Percentiles rank a stretch among this genome's conserved stretches.
phyloP scores from a whole-genome alignment of 1,140 invertebrate genomes.

The Rhyzopertha dominica region DNA sequence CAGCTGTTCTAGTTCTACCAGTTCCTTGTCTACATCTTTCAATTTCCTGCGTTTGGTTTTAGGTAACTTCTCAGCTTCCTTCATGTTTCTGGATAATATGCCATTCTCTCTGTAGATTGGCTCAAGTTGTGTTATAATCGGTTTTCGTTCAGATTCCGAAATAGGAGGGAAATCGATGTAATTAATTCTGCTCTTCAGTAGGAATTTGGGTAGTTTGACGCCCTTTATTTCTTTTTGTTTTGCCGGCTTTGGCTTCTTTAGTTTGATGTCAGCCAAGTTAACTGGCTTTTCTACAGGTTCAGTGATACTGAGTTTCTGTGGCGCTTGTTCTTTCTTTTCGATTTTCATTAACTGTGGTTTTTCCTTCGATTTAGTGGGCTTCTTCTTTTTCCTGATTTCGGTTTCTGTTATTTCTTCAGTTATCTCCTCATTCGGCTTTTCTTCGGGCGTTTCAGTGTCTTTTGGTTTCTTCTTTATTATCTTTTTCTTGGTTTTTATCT shows the following conservation, averaged over 20 bases:
- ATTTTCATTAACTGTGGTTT: slow-evolving; percentile 19
- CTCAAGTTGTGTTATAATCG: slow-evolving; percentile 50
- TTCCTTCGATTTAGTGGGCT: slow-evolving; percentile 18
- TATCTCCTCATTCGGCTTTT: slow-evolving; percentile 19
- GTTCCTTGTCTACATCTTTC: slow-evolving; percentile 61
- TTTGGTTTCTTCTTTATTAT: slow-evolving; percentile 26
- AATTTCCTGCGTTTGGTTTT: slow-evolving; percentile 46
- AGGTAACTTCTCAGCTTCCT: slow-evolving; percentile 61
- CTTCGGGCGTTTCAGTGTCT: slow-evolving; percentile 17
- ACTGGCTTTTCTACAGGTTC: slow-evolving; percentile 20
- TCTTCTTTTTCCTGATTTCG: slow-evolving; percentile 36
- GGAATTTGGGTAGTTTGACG: slow-evolving; percentile 56
- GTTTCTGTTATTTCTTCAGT: slow-evolving; percentile 40
- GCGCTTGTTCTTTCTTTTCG: slow-evolving; percentile 40
- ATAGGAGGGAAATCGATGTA: slow-evolving; percentile 58
- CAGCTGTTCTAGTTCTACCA: slow-evolving; percentile 65
- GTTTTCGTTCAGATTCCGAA: slow-evolving; percentile 46
- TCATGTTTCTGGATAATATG: slow-evolving; percentile 63
- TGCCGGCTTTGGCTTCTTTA: slow-evolving; percentile 34
- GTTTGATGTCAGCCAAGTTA: slow-evolving; percentile 42
- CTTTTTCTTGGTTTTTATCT: slow-evolving; percentile 17
- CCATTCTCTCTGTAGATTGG: slow-evolving; percentile 57
- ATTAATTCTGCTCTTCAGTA: slow-evolving; percentile 61
- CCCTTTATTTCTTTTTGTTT: slow-evolving; percentile 42
- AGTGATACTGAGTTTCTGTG: slow-evolving; percentile 37